Percentiles rank a stretch among this genome's conserved stretches.
phyloP scores from a whole-genome alignment of 2,113 vertebrate species.

The Pelusios castaneus region DNA sequence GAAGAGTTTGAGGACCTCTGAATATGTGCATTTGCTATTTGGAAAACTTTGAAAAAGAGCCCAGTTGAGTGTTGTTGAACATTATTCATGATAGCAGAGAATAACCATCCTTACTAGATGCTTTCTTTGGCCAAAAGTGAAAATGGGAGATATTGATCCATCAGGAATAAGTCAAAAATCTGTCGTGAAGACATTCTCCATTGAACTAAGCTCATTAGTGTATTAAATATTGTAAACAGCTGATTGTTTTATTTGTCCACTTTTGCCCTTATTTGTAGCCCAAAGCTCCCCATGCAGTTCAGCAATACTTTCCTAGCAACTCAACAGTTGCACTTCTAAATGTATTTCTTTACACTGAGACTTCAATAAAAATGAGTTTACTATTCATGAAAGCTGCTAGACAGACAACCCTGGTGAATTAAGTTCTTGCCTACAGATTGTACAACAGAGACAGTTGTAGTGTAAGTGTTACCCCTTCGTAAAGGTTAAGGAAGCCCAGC shows the following conservation, averaged over 20 bases:
- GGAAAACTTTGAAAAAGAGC: not conserved
- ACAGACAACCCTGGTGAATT: not conserved
- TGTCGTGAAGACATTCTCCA: not conserved
- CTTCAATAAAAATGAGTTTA: not conserved
- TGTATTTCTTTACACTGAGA: not conserved
- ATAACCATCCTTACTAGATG: not conserved
- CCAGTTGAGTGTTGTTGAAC: not conserved
- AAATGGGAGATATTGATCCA: not conserved
- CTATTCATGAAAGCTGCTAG: not conserved
- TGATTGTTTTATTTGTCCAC: not conserved
- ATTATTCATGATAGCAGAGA: not conserved
- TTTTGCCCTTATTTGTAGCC: not conserved
- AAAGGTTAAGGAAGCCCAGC: not conserved
- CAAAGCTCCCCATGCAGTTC: not conserved
- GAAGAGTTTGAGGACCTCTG: not conserved
- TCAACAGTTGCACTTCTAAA: not conserved
- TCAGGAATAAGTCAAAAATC: not conserved
- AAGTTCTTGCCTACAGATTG: not conserved
- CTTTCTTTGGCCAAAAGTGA: not conserved
- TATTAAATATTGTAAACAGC: not conserved
- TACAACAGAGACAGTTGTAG: not conserved
- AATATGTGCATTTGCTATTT: not conserved
- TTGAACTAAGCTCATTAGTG: not conserved
- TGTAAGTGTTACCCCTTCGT: not conserved
- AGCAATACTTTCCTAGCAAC: not conserved